Base-by-base conservation (phyloP, 2,888 invertebrate species). In the Troides aeacus region DNA sequence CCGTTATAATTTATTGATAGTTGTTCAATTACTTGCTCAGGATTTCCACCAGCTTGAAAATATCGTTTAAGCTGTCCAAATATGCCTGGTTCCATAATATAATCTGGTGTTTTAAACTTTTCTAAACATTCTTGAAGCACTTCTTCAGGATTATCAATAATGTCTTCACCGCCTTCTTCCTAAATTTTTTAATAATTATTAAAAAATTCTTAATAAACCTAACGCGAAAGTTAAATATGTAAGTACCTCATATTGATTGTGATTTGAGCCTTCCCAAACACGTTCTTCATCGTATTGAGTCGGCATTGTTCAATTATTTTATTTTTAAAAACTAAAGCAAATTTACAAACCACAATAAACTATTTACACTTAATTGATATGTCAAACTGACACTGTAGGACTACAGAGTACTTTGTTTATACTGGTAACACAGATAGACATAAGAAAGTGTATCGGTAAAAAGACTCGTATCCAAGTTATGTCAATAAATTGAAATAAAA, bases 81-180 rank as follows among this genome's bases (percentile, higher is more conserved):
- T 82, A 99, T 98, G 21, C 97, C 98, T 1, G 99, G 98, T 85
- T 99, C 99, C 99, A 99, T 99, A 73, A 99, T 99, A 83, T 97
- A 99, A 92, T 99, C 99, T 6, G 97, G 95, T 39, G 97, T 97
- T 74, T 96, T 95, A 82, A 99, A 99, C 84, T 97, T 97, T 79
- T 97, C 96, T 71, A 98, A 93, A 84, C 99, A 99, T 93, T 98
- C 98, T 77, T 95, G 95, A 73, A 98, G 94, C 3, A 98, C 96
- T 89, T 97, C 96, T 83, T 97, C 96, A 0, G 97, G 97, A 87
- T 97, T 97, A 81, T 97, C 97, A 75, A 96, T 94, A 59, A 94
- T 93, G 84, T 96, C 96, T 78, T 96, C 96, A 69, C 93, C 93
- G 17, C 94, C 94, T 79, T 95, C 95, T 74, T 93, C 93, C 94